A percentile compares a stretch with the other conserved stretches of the same genome.
Evolutionary conservation across 2,888 invertebrate species (phyloP).

Genomic region (Nomada goodeniana): DNA sequence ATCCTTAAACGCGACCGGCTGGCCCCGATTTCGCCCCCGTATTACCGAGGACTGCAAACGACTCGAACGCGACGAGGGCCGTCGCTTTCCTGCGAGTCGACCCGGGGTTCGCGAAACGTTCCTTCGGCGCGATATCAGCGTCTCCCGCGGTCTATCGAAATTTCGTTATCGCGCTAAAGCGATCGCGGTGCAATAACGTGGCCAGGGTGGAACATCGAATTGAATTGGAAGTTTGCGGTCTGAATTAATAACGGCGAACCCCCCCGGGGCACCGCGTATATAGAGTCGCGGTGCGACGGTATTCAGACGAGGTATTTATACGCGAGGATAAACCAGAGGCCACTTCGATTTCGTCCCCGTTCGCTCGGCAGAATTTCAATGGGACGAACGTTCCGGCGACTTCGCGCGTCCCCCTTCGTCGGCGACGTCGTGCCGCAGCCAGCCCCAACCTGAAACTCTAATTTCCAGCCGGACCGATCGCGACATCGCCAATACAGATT

Average conservation of each 20-base stretch:
- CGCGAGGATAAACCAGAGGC: conserved; percentile 37
- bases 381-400: conserved; percentile 16
- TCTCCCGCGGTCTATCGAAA: too few relatives aligned
- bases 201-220: background rate
- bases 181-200: background rate
- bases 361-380: conserved; percentile 25
- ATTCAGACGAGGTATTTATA: conserved; percentile 34
- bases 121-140: too few relatives aligned
- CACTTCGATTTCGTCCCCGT: conserved; percentile 33
- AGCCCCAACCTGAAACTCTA: conserved; percentile 6
- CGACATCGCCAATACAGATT: background rate
- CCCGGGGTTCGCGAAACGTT: too few relatives aligned
- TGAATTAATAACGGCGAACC: background rate
- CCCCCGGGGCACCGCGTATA: conserved; percentile 1
- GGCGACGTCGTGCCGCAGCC: background rate
- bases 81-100: too few relatives aligned
- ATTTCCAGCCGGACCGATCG: conserved; percentile 7
- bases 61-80: too few relatives aligned
- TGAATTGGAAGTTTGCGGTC: background rate
- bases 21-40: too few relatives aligned
- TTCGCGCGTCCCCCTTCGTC: background rate
- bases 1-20: background rate
- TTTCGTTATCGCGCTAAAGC: too few relatives aligned
- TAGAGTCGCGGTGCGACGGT: background rate
- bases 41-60: too few relatives aligned